These are phyloP conservation scores for Mimachlamys varia DNA, from an alignment of 2,888 invertebrate genomes.

Conservation along the genomic window DNA sequence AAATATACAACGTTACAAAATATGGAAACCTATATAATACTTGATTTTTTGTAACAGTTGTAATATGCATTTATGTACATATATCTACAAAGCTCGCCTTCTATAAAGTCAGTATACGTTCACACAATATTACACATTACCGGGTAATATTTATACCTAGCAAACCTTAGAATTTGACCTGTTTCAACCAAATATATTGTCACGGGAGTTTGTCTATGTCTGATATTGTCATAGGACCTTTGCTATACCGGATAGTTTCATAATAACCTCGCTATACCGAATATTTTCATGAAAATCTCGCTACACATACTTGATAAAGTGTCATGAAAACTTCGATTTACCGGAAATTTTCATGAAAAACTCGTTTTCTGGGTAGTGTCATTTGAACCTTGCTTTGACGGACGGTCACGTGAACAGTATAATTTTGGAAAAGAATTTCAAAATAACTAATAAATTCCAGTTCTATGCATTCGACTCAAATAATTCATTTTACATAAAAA, in stretches of 20 bases:
- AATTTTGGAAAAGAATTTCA: no score
- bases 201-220: no score
- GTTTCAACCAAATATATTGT: no score
- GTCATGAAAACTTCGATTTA: background rate
- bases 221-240: background rate
- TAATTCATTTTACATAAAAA: no score
- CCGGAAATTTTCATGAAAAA: background rate
- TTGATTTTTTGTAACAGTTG: background rate
- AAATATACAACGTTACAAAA: background rate
- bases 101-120: background rate
- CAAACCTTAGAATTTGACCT: no score
- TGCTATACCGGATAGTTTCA: background rate
- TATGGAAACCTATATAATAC: background rate
- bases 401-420: no score
- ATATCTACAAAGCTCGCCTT: background rate
- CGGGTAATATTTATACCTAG: no score
- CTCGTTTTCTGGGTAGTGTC: background rate
- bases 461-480: no score
- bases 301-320: no score
- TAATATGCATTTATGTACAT: background rate
- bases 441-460: no score
- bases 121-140: background rate
- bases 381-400: no score
- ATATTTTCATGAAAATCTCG: background rate
- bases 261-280: background rate